Conservation (phyloP, 2,888 invertebrate species). For the Oscheius onirici region DNA sequence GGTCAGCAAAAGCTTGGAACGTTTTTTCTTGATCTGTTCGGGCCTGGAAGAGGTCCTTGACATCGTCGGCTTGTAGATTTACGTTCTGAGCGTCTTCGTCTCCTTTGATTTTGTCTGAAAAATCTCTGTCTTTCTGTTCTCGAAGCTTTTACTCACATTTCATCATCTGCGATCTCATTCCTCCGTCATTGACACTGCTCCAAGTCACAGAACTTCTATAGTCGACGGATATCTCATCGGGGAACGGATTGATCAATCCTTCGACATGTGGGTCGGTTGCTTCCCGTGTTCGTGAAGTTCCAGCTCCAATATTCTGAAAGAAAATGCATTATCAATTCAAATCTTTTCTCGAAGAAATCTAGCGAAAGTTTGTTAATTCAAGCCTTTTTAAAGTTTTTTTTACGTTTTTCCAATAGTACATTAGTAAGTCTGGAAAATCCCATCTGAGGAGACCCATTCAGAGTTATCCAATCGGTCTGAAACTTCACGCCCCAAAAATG, state of each 20-base stretch:
- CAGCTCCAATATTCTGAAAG: constrained; percentile 5
- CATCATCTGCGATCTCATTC: constrained; percentile 9
- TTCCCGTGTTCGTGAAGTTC: not conserved
- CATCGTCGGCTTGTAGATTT: constrained; percentile 35
- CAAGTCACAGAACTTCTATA: constrained; percentile 9
- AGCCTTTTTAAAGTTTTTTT: no score
- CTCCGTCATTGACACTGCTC: constrained; percentile 32
- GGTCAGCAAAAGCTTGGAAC: constrained; percentile 45
- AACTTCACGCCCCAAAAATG: no score
- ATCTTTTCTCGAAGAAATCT: not conserved
- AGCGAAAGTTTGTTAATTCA: no score
- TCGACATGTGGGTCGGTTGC: constrained; percentile 27
- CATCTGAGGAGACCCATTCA: no score
- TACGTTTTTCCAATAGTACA: no score
- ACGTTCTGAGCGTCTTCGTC: constrained; percentile 28
- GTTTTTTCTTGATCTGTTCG: constrained; percentile 36
- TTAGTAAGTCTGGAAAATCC: no score
- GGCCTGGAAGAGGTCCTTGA: constrained; percentile 39
- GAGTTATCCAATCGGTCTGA: no score
- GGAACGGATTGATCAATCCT: constrained; percentile 34
- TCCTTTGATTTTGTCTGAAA: constrained; percentile 34
- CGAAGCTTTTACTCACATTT: constrained; percentile 14
- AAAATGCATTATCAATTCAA: not conserved
- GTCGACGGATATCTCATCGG: constrained; percentile 20
- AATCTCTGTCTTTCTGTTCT: not conserved